Percentiles rank a stretch among this genome's conserved stretches.
Conservation (phyloP, 2,888 invertebrate genomes). For the Torymus texanus region DNA sequence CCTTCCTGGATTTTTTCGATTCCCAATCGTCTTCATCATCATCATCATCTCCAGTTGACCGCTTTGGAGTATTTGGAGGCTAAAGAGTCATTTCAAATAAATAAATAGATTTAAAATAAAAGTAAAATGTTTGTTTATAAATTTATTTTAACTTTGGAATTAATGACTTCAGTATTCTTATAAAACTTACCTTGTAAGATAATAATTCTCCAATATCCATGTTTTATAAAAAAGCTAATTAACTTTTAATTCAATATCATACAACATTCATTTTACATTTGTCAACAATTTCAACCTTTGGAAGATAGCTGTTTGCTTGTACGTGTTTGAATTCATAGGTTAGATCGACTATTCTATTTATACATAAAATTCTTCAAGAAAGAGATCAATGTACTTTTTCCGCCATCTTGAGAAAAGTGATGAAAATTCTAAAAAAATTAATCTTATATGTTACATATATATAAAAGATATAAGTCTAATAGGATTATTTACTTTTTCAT, state of each 20-base stretch:
- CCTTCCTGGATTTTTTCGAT: conserved; percentile 77
- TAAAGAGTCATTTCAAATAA: conserved; percentile 70
- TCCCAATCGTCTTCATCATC: conserved; percentile 81
- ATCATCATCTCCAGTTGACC: conserved; percentile 80
- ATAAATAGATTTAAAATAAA: conserved; percentile 20
- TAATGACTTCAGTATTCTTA: background rate
- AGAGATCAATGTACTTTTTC: background rate
- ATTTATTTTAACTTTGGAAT: background rate
- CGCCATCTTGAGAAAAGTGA: too few relatives aligned
- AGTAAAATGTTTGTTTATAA: background rate
- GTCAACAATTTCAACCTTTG: background rate
- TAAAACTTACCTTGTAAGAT: conserved; percentile 73
- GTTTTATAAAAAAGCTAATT: conserved; percentile 2
- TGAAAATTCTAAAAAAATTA: too few relatives aligned
- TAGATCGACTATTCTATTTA: background rate
- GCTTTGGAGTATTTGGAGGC: conserved; percentile 90
- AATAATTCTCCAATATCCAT: conserved; percentile 76
- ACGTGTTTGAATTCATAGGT: background rate
- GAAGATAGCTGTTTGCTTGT: too few relatives aligned
- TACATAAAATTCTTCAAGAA: conserved; percentile 19
- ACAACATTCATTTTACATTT: background rate
- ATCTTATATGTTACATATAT: too few relatives aligned
- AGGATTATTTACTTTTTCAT: too few relatives aligned
- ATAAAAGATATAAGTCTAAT: too few relatives aligned
- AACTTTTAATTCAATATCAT: background rate